Evolutionary conservation across 2,113 vertebrate genomes (phyloP), one percentile per base, ranked within the genome.

Genomic region (Apodemus speciosus): DNA sequence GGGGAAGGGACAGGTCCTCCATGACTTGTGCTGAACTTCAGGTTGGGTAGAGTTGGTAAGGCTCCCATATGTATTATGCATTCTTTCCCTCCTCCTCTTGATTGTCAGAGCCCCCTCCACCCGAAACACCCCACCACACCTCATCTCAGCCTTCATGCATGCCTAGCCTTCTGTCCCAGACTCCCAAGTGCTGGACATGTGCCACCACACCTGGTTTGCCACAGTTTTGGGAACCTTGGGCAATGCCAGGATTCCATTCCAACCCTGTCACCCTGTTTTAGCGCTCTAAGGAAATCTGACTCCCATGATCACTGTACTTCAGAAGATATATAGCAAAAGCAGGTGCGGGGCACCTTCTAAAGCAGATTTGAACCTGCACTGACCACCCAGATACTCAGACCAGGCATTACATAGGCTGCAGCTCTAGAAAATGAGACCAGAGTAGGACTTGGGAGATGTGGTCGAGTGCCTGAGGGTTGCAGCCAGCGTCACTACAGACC

Each of bases 51-150:
- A 58, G 73, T 56, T 18, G 1, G 35, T 16, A 27, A 60, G 35
- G 35, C 13, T 75, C 62, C 6, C 7, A 18, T 9, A 4, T 6
- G 0, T 30, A 35, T 23, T 27, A 20, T 0, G 1, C 53, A 23
- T 30, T 32, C 16, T 38, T 18, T 43, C 30, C 21, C n/a, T 23
- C 18, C 3, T 56, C 27, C 49, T 62, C 7, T 27, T 10, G 51
- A 77, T 43, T 51, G 83, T 66, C 60, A 85, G 62, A 49, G 83
- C 38, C 15, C 27, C 11, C 27, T n/a, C 40, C 20, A 15, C 73
- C 43, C 13, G 11, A 2, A 4, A 40, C 40, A 40, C 43, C 14
- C 46, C 73, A 27, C 25, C 40, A 11, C 15, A 13, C 43, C 27
- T 13, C 30, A 35, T 30, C 64, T 32, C 64, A 14, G 32, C 64